Conservation (phyloP, 2,888 invertebrate species). For the Drosophila acutilabella region DNA sequence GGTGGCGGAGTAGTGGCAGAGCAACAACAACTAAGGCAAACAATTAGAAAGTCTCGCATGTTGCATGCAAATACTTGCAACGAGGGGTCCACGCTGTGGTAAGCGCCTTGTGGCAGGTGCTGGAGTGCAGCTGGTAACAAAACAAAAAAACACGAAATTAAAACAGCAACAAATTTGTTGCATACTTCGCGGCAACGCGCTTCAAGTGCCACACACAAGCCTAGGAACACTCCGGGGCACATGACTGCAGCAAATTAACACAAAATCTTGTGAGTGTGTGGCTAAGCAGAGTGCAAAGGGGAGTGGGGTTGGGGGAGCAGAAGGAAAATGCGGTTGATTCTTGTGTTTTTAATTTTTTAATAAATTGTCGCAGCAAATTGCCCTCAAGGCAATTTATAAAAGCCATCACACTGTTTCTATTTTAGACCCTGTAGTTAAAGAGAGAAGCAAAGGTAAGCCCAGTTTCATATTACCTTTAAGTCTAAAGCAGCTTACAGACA, state of each 20-base stretch:
- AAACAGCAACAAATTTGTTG: slow-evolving; percentile 79
- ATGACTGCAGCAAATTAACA: slow-evolving; percentile 79
- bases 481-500: neutral
- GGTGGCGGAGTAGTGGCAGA: slow-evolving; percentile 28
- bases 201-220: slow-evolving; percentile 48
- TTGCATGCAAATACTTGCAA: slow-evolving; percentile 65
- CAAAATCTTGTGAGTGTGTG: slow-evolving; percentile 60
- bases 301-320: neutral
- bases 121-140: slow-evolving; percentile 75
- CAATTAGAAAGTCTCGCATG: slow-evolving; percentile 73
- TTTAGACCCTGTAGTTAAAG: neutral
- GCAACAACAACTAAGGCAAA: slow-evolving; percentile 41
- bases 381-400: slow-evolving; percentile 37
- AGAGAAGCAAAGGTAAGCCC: neutral
- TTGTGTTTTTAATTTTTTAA: slow-evolving; percentile 53
- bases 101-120: slow-evolving; percentile 50
- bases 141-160: slow-evolving; percentile 61
- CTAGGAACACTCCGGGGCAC: slow-evolving; percentile 32
- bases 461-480: neutral
- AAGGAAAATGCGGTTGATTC: slow-evolving; percentile 11
- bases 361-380: slow-evolving; percentile 63
- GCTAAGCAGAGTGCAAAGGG: neutral
- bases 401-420: slow-evolving; percentile 18
- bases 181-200: slow-evolving; percentile 73
- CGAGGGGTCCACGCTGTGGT: slow-evolving; percentile 9